Base-by-base conservation (phyloP, 2,797 vertebrate genomes). In the Arrhamphus sclerolepis region DNA sequence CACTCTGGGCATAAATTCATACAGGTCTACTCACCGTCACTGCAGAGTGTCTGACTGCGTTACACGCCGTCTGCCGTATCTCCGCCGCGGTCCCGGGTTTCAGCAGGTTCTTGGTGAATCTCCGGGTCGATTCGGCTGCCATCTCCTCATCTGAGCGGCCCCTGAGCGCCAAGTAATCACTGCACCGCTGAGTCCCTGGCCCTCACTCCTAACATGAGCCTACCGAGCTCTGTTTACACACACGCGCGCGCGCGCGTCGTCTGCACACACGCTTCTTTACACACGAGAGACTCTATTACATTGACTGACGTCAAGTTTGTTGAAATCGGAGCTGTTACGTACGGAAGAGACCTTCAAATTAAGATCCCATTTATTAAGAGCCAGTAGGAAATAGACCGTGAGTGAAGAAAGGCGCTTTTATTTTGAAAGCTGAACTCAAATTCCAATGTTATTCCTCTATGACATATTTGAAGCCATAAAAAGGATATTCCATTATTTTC, bases 101-200 rank as follows among this genome's bases (percentile, higher is more conserved):
- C 83, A 96, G 92, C 54, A 97, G 94, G 94, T 95, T 96, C 66
- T 94, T 96, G 56, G 96, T 96, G 90, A 97, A 98, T 92, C 94
- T 95, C 92, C 96, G 94, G 73, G 91, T 93, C 55, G 95, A 92
- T 75, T 96, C 96, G 28, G 94, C 91, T 80, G 94, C 94, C 94
- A 94, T 96, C 72, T 91, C 91, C 89, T 87, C 91, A 92, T 92
- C 86, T 65, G 91, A 87, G 80, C 88, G 74, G 76, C 29, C 68
- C 11, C 66, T 11, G 26, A 39, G 63, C 72, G 7, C 34, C 34
- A 38, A 59, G 47, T 56, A 3, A 22, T 54, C 26, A 65, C 55
- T 72, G 73, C 85, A 61, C 72, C 82, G 73, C 72, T 82, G 77
- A 49, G 66, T 66, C 47, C 31, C 72, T 55, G 76, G 46, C 58